Percentiles rank a stretch among this genome's conserved stretches.
Conservation (phyloP, 92 coral and sea anemone species). For the Siderastrea radians region DNA sequence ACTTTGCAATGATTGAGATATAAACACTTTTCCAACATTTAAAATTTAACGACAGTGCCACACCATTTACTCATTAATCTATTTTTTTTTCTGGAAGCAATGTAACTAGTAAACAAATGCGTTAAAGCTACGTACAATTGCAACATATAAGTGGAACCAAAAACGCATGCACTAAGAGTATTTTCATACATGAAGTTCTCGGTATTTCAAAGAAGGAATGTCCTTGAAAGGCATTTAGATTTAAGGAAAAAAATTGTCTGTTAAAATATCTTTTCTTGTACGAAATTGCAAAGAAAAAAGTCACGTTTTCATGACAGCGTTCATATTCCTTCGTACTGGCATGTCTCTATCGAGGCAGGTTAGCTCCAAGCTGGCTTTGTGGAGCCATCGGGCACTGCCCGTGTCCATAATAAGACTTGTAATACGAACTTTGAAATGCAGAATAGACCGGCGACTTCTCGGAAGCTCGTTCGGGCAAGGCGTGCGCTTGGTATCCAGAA, state of each 20-base stretch:
- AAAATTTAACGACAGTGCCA: background rate
- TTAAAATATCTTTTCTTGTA: background rate
- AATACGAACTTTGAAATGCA: slow-evolving; percentile 75
- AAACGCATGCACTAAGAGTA: background rate
- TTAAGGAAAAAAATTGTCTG: background rate
- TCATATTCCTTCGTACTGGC: background rate
- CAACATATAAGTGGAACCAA: background rate
- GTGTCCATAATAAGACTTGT: slow-evolving; percentile 76
- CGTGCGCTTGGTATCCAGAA: slow-evolving; percentile 72
- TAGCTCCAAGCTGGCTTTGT: slow-evolving; percentile 61
- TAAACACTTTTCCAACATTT: background rate
- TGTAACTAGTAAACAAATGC: background rate
- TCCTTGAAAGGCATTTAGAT: background rate
- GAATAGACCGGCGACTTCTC: slow-evolving; percentile 65
- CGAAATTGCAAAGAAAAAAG: background rate
- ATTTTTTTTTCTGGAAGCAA: background rate
- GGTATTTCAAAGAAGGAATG: background rate
- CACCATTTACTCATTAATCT: background rate
- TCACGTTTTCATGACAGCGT: background rate
- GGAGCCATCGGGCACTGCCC: slow-evolving; percentile 55
- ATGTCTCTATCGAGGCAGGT: slow-evolving; percentile 40
- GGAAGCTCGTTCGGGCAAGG: slow-evolving; percentile 72
- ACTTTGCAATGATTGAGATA: background rate
- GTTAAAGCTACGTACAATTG: slow-evolving; percentile 3
- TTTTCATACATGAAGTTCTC: background rate